Evolutionary conservation across 2,888 invertebrate genomes (phyloP).

Genomic region (Acrobasis repandana): DNA sequence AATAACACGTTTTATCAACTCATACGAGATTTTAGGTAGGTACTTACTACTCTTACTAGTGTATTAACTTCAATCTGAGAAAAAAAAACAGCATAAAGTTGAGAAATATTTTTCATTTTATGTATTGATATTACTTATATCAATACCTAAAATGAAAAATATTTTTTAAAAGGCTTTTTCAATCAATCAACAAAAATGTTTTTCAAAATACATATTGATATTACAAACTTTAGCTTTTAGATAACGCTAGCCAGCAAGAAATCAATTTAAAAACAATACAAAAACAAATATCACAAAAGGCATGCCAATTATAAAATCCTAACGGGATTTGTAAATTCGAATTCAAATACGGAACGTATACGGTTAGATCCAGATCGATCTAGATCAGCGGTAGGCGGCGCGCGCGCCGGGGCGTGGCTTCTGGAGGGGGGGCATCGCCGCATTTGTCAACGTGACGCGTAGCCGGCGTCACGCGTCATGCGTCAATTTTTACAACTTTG

Average conservation of each 20-base stretch:
- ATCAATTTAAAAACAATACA: not conserved
- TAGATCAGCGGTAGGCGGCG: slow-evolving; percentile 69
- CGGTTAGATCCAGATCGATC: slow-evolving; percentile 69
- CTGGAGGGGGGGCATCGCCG: slow-evolving; percentile 58
- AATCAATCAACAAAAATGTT: too few relatives aligned
- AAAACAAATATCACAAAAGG: not conserved
- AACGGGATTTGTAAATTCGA: slow-evolving; percentile 12
- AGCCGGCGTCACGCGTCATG: slow-evolving; percentile 49
- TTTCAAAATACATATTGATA: too few relatives aligned
- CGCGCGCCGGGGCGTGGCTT: slow-evolving; percentile 60
- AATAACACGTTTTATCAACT: too few relatives aligned
- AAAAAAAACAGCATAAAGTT: too few relatives aligned
- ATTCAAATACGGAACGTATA: slow-evolving; percentile 27
- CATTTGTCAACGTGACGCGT: slow-evolving; percentile 66
- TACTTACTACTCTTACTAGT: too few relatives aligned
- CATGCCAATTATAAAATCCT: not conserved
- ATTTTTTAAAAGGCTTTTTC: too few relatives aligned
- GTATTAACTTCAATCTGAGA: too few relatives aligned
- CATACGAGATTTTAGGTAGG: too few relatives aligned
- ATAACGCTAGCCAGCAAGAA: not conserved
- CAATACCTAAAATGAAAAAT: too few relatives aligned
- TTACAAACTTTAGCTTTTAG: not conserved
- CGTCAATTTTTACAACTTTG: slow-evolving; percentile 14
- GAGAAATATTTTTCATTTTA: too few relatives aligned
- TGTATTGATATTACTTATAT: too few relatives aligned